Evolutionary conservation across 1,140 invertebrate species (phyloP).

Genomic region (Cyrtorhinus lividipennis): DNA sequence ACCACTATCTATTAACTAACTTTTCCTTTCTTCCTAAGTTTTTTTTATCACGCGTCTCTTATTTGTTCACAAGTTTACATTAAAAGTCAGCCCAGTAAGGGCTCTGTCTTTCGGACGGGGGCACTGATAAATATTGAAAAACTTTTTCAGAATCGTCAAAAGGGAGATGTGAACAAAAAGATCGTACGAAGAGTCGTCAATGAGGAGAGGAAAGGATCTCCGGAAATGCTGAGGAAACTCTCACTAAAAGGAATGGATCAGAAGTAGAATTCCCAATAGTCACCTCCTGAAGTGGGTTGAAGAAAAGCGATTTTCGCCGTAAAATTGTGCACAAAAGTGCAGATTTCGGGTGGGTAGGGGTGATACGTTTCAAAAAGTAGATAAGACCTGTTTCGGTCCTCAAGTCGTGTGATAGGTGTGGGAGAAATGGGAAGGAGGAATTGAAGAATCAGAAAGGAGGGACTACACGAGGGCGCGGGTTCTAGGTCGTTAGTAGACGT

Average conservation of each 20-base stretch:
- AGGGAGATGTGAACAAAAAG: not conserved
- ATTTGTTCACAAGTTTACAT: constrained; percentile 1
- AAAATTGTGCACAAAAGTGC: not conserved
- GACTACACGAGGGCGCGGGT: not conserved
- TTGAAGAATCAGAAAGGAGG: not conserved
- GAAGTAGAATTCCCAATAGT: not conserved
- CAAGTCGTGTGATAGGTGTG: not conserved
- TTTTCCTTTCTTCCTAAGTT: constrained; percentile 6
- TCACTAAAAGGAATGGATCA: not conserved
- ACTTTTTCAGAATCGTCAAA: too few species aligned
- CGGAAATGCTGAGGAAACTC: not conserved
- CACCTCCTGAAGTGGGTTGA: not conserved
- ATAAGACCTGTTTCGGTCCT: too few species aligned
- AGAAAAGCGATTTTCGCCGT: not conserved
- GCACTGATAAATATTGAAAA: too few species aligned
- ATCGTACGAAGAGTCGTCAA: not conserved
- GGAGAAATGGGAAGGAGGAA: not conserved
- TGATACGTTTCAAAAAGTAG: too few species aligned
- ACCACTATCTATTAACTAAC: not conserved
- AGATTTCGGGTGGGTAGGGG: not conserved
- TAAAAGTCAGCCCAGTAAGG: not conserved
- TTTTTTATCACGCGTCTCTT: not conserved
- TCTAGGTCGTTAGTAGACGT: constrained; percentile 52
- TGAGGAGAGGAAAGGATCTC: not conserved
- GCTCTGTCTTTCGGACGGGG: not conserved